A percentile compares a stretch with the other conserved stretches of the same genome.
Evolutionary conservation across 2,797 vertebrate genomes (phyloP).

Genomic region (Ataeniobius toweri): DNA sequence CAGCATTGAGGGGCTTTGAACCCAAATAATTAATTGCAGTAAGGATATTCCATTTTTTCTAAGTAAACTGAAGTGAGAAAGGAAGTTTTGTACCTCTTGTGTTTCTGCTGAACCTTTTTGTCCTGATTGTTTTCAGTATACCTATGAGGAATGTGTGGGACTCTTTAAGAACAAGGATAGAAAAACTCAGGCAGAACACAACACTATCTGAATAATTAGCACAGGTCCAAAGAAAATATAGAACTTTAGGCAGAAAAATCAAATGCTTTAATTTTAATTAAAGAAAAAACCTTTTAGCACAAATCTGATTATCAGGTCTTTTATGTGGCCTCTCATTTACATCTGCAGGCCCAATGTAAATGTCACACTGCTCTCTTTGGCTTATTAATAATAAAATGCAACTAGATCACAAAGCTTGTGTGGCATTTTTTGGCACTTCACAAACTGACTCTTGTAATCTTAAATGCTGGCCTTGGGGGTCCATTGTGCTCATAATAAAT

Average conservation of each 20-base stretch:
- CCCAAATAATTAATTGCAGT: background rate
- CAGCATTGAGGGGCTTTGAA: background rate
- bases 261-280: slow-evolving; percentile 19
- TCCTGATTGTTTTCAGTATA: background rate
- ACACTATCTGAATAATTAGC: slow-evolving; percentile 16
- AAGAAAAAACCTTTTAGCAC: slow-evolving; percentile 19
- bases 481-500: slow-evolving; percentile 81
- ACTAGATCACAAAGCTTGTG: slow-evolving; percentile 73
- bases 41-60: background rate
- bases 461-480: slow-evolving; percentile 75
- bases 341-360: slow-evolving; percentile 76
- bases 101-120: background rate
- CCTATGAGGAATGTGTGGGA: background rate
- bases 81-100: background rate
- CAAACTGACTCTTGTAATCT: slow-evolving; percentile 77
- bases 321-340: slow-evolving; percentile 73
- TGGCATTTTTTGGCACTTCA: slow-evolving; percentile 81
- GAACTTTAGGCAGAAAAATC: background rate
- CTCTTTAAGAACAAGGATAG: background rate
- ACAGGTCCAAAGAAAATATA: slow-evolving; percentile 25
- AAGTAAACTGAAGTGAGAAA: too few relatives aligned
- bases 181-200: background rate
- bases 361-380: slow-evolving; percentile 73
- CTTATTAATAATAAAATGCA: slow-evolving; percentile 82
- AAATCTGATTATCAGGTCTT: slow-evolving; percentile 48